Conservation (phyloP, 2,113 vertebrate species). For the Chrysochloris asiatica region DNA sequence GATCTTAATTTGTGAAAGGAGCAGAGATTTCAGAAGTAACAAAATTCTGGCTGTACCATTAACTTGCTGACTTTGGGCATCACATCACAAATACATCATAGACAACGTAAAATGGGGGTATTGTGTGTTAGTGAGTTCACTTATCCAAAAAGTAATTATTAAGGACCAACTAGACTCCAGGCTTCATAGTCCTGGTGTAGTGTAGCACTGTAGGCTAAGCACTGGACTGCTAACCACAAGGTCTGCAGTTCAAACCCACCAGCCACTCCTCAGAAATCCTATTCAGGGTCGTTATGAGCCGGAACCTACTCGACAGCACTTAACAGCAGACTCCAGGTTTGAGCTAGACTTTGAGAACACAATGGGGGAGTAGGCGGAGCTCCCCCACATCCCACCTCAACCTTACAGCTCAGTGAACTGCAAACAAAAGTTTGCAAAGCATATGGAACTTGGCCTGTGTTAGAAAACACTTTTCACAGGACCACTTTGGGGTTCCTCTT, state of each 20-base stretch:
- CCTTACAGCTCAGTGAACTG: background rate
- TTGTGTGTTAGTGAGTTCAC: background rate
- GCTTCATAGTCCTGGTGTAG: no score
- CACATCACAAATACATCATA: fast-evolving
- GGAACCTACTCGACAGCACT: no score
- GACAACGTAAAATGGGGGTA: background rate
- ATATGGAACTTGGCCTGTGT: background rate
- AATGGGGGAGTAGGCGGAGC: fast-evolving
- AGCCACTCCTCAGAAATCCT: no score
- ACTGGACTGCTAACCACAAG: no score
- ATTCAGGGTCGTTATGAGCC: no score
- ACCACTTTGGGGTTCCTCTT: background rate
- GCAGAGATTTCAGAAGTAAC: background rate
- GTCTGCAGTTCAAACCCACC: no score
- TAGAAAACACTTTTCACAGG: background rate
- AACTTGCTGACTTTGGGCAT: fast-evolving
- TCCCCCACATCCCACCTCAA: fast-evolving
- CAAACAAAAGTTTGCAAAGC: background rate
- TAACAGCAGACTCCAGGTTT: no score
- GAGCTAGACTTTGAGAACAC: background rate
- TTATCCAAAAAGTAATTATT: fast-evolving
- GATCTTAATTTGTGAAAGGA: background rate
- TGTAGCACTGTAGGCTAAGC: no score
- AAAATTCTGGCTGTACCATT: no score
- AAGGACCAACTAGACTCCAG: fast-evolving